Evolutionary conservation across 2,113 vertebrate genomes (phyloP), one percentile per base, ranked within the genome.

Genomic region (Chaenocephalus aceratus): DNA sequence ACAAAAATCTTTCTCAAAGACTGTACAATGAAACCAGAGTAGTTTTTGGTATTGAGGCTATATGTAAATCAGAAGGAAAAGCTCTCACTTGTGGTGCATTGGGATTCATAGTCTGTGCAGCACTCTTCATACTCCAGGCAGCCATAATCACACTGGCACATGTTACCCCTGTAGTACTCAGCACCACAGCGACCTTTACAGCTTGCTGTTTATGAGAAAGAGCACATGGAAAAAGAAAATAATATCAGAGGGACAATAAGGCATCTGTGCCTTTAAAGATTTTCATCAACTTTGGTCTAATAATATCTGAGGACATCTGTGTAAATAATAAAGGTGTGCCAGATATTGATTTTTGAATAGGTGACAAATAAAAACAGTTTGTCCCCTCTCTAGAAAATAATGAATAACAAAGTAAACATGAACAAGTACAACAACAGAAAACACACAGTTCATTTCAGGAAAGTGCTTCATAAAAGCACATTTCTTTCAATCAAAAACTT

Each of bases 91-190:
- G 93, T 84, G 49, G 96, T 96, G 93, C 98, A 99, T 75, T 93
- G 81, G 82, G 85, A 91, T 90, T 94, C 96, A 91, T 93, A 99
- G 93, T 99, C 97, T 30, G 77, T 83, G 87, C 98, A 99, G 95
- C 98, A 99, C 88, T 99, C 98, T 86, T 86, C 93, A 92, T 96
- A 97, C 83, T 74, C 58, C 79, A 97, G 93, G 79, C 98, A 99
- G 90, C 10, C 95, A 88, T 94, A 96, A 86, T 99, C 98, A 95
- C 98, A 99, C 86, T 98, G 97, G 92, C 98, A 99, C 79, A 3
- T 72, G 91, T 92, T 88, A 58, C 95, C 94, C 89, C 97, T 96
- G 95, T 96, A 94, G 92, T 96, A 99, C 85, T 95, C 94, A 79
- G 91, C 82, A 89, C 97, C 97, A 94, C 98, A 99, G 93, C 95